phyloP scores from a whole-genome alignment of 2,888 invertebrate species.

The Coenonympha arcania region DNA sequence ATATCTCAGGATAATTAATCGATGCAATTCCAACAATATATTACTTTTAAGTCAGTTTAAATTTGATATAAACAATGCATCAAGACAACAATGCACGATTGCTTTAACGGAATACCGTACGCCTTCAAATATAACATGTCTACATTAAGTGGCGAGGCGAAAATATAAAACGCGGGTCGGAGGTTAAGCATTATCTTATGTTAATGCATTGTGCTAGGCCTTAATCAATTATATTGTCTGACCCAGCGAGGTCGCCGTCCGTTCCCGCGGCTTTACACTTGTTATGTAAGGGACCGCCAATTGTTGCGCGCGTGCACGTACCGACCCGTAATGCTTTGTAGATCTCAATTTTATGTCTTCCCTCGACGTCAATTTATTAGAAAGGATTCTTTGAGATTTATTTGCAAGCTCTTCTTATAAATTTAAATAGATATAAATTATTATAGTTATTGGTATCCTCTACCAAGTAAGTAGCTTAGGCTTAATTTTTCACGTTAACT shows the following conservation, averaged over 20 bases:
- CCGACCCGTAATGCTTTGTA: background rate
- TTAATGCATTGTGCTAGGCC: conserved; percentile 65
- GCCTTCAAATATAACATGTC: conserved; percentile 24
- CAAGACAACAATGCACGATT: background rate
- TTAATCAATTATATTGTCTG: conserved; percentile 71
- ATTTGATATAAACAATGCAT: too few species aligned
- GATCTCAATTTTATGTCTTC: conserved; percentile 8
- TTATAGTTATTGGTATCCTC: too few species aligned
- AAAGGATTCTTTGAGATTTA: background rate
- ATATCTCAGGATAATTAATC: too few species aligned
- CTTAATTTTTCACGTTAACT: too few species aligned
- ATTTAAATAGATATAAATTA: too few species aligned
- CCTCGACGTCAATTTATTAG: background rate
- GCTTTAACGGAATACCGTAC: background rate
- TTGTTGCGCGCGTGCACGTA: conserved; percentile 16
- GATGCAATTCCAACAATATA: too few species aligned
- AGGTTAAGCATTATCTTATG: conserved; percentile 73
- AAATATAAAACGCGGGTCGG: conserved; percentile 64
- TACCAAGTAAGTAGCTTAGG: too few species aligned
- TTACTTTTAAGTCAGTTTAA: too few species aligned
- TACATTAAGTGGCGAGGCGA: conserved; percentile 48
- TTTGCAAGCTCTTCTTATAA: too few species aligned
- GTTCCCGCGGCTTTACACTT: conserved; percentile 40
- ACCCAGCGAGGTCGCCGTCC: conserved; percentile 58
- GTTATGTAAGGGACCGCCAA: conserved; percentile 40